These are phyloP conservation scores for Andricus curvator DNA, from an alignment of 2,888 invertebrate genomes.

Conservation along the genomic window DNA sequence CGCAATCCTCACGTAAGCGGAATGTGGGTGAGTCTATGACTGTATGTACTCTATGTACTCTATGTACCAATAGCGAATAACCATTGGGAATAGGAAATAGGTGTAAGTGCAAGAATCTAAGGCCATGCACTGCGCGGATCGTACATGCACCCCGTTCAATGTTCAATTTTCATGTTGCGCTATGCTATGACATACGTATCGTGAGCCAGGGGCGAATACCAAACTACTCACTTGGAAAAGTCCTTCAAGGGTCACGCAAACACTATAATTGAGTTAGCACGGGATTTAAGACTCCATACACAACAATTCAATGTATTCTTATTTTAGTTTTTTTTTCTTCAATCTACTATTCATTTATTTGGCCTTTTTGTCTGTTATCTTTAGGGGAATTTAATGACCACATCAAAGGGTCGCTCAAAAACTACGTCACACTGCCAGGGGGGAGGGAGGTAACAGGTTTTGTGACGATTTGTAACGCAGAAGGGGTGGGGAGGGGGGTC, in stretches of 20 bases:
- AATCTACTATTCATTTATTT: too few species aligned
- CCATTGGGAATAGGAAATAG: conserved; percentile 19
- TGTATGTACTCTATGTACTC: not conserved
- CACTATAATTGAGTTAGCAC: not conserved
- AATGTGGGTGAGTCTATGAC: conserved; percentile 48
- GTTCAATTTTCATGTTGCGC: not conserved
- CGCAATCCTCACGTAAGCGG: conserved; percentile 67
- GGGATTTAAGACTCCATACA: not conserved
- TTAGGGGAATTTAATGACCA: too few species aligned
- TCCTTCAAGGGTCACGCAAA: not conserved
- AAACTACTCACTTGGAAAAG: conserved; percentile 17
- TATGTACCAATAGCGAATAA: conserved; percentile 23
- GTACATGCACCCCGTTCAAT: not conserved
- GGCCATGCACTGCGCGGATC: not conserved
- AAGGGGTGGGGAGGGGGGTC: too few species aligned
- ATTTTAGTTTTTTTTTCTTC: not conserved
- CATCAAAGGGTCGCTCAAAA: too few species aligned
- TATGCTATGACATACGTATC: conserved; percentile 2
- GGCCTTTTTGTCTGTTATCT: too few species aligned
- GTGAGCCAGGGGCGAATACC: not conserved
- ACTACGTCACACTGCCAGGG: too few species aligned
- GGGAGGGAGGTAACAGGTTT: too few species aligned
- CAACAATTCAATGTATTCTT: not conserved
- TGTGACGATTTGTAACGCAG: too few species aligned
- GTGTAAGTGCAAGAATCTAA: conserved; percentile 16